These are phyloP conservation scores for Diplogasteroides magnus DNA, from an alignment of 1,140 invertebrate genomes.

Conservation along the genomic window DNA sequence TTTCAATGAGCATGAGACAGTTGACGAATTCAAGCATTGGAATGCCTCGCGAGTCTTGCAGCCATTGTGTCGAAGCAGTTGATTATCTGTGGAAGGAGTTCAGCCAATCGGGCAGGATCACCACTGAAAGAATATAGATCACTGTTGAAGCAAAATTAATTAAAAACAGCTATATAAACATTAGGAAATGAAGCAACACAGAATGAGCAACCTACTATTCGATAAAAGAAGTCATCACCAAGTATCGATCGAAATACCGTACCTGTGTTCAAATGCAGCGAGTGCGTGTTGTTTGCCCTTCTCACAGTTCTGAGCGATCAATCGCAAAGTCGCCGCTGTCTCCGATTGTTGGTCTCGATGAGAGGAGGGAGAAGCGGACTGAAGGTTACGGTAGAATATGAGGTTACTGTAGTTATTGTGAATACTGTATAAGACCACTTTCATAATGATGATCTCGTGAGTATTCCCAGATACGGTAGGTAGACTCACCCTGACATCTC, in stretches of 20 bases:
- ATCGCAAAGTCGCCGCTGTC: not conserved
- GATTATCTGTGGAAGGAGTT: not conserved
- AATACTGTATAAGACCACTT: no score
- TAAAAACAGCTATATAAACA: no score
- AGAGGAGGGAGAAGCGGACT: not conserved
- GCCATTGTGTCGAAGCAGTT: not conserved
- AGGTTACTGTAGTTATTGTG: no score
- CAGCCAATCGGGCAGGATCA: not conserved
- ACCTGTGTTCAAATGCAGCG: not conserved
- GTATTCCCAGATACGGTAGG: no score
- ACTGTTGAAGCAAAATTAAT: not conserved
- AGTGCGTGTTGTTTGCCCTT: not conserved
- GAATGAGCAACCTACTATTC: no score
- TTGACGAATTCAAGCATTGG: not conserved
- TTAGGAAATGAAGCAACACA: no score
- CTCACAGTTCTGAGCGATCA: not conserved
- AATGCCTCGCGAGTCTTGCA: not conserved
- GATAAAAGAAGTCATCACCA: no score
- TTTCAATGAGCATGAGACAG: no score
- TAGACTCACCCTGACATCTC: no score
- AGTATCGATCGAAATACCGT: no score
- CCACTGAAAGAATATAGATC: not conserved
- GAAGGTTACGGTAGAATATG: no score
- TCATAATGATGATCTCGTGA: no score
- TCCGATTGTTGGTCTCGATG: not conserved